These are phyloP conservation scores for Brachionus rotundiformis DNA, from an alignment of 1,140 invertebrate genomes.

Conservation along the genomic window DNA sequence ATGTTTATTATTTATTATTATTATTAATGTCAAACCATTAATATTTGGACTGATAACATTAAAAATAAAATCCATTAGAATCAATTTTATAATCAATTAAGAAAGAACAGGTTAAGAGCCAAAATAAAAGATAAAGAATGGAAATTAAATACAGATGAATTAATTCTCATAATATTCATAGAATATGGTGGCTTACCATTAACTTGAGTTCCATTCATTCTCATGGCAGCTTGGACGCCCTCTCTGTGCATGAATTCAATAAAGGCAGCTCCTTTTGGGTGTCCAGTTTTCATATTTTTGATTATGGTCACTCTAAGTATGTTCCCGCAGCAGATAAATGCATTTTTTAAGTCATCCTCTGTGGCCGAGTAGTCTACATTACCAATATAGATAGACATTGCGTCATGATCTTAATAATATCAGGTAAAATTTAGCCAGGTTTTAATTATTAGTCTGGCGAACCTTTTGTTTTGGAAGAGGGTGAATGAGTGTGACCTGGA, in stretches of 20 bases:
- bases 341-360: constrained; percentile 95
- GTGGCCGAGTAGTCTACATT: constrained; percentile 98
- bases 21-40: too few relatives aligned
- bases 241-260: constrained; percentile 98
- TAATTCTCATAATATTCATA: too few relatives aligned
- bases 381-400: constrained; percentile 93
- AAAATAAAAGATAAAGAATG: too few relatives aligned
- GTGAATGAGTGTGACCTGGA: neutral
- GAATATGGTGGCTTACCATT: constrained; percentile 14
- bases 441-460: neutral
- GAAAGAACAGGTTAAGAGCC: too few relatives aligned
- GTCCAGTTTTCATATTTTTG: constrained; percentile 95
- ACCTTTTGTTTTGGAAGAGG: constrained; percentile 73
- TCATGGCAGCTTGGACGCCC: constrained; percentile 93
- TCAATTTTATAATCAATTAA: too few relatives aligned
- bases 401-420: constrained; percentile 74
- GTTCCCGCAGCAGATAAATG: constrained; percentile 97
- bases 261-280: constrained; percentile 99
- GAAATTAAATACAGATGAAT: too few relatives aligned
- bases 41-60: neutral
- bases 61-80: neutral
- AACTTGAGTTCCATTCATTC: constrained; percentile 75
- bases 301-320: constrained; percentile 97
- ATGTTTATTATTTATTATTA: neutral
- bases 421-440: neutral